Base-by-base conservation (phyloP, 2,797 vertebrate genomes). In the Dermochelys coriacea region DNA sequence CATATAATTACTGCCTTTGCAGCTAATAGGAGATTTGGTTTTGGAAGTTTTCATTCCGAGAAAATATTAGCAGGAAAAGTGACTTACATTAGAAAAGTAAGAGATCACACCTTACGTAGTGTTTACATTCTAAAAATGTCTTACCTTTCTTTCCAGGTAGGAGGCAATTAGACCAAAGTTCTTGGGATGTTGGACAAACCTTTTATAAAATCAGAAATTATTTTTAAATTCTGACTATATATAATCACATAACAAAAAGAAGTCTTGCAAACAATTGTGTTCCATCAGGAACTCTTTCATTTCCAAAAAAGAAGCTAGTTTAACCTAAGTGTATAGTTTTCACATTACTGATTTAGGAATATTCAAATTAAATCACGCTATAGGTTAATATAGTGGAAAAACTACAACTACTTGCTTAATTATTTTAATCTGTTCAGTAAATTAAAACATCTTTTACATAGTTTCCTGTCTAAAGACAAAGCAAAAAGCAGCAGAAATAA, bases 181-280 rank as follows among this genome's bases (percentile, higher is more conserved):
- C 98, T 99, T 99, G 88, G 99, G 99, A 98, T 99, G 99, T 88
- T 99, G 99, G 92, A 99, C 98, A 98, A 99, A 99, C 98, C 99
- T 99, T 97, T 61, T 19, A 82, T 50, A 96, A 96, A 97, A 91
- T 54, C 54, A 94, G 80, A 97, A 97, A 92, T 94, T 89, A 91
- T 79, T 93, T 84, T 64, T 71, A 71, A 74, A 88, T 85, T 96
- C 96, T 95, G 92, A 93, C 49, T 80, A 95, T 87, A 86, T 82
- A 79, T 1, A 1, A 94, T 7, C 34, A 91, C 91, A 88, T n/a
- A 80, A 90, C 83, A 34, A 34, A 94, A 88, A 91, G 50, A 55
- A 82, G 31, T 82, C 84, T 91, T 71, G 29, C 74, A 91, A 81
- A 90, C 64, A 87, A 87, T 16, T 10, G 50, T 89, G 21, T 45